phyloP scores from a whole-genome alignment of 2,888 invertebrate species.

The Pollenia amentaria region DNA sequence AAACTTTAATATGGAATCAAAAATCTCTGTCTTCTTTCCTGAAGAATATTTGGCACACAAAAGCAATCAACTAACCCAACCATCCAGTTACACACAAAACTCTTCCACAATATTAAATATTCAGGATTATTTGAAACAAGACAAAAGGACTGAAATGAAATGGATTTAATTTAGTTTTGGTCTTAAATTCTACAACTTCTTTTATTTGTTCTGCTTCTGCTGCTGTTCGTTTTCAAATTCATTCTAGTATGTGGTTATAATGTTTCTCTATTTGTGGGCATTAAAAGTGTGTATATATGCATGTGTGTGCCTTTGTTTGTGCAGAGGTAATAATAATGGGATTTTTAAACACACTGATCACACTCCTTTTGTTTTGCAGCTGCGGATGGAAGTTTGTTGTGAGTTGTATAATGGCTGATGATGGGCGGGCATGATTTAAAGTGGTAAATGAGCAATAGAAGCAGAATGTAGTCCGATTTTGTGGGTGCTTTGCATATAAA shows the following conservation, averaged over 20 bases:
- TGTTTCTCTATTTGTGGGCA: conserved; percentile 15
- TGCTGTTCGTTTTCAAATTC: conserved; percentile 6
- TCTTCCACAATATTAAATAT: conserved; percentile 54
- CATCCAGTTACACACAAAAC: conserved; percentile 2
- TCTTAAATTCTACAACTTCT: conserved; percentile 55
- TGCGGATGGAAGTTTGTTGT: conserved; percentile 13
- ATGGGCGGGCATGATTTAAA: conserved; percentile 41
- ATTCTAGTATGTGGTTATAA: neutral
- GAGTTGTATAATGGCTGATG: conserved; percentile 10
- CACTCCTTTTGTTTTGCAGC: conserved; percentile 69
- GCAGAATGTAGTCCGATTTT: conserved; percentile 75
- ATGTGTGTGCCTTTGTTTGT: neutral
- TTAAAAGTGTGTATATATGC: neutral
- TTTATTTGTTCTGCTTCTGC: conserved; percentile 17
- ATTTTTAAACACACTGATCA: conserved; percentile 51
- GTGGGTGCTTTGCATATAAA: conserved; percentile 79
- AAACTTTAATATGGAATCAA: conserved; percentile 44
- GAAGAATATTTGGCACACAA: conserved; percentile 29
- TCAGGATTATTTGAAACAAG: conserved; percentile 58
- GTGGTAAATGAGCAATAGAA: conserved; percentile 25
- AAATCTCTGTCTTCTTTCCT: neutral
- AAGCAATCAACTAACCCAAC: conserved; percentile 8
- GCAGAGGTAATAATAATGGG: conserved; percentile 55
- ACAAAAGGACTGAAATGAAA: conserved; percentile 39
- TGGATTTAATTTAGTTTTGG: conserved; percentile 64